Evolutionary conservation across 2,797 vertebrate genomes (phyloP).

Genomic region (Psittacula derbiana): DNA sequence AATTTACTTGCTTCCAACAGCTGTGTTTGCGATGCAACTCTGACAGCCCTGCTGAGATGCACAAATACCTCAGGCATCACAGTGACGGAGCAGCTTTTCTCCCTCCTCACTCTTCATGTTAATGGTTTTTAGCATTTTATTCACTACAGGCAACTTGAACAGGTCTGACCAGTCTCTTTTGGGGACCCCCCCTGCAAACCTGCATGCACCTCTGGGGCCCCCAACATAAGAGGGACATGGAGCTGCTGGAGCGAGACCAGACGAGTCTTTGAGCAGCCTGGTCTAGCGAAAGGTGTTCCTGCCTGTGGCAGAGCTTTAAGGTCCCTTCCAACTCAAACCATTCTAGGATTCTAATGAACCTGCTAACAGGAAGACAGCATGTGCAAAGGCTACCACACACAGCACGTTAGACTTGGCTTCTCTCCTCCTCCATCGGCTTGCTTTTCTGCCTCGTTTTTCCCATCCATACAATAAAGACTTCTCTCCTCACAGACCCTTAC

Average conservation of each 20-base stretch:
- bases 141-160: neutral
- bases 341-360: neutral
- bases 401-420: neutral
- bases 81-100: neutral
- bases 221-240: neutral
- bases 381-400: neutral
- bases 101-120: neutral
- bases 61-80: neutral
- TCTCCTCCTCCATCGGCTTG: neutral
- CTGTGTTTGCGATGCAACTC: neutral
- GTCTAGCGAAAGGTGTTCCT: neutral
- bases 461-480: neutral
- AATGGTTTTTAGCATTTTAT: neutral
- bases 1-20: neutral
- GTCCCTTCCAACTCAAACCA: neutral
- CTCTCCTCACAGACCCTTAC: neutral
- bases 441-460: neutral
- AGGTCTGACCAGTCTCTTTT: neutral
- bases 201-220: neutral
- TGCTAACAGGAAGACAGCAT: accelerated
- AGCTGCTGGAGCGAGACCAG: neutral
- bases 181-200: neutral
- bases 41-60: neutral
- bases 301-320: neutral
- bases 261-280: neutral